Evolutionary conservation across 2,888 invertebrate species (phyloP).

Genomic region (Anthoptus insignis): DNA sequence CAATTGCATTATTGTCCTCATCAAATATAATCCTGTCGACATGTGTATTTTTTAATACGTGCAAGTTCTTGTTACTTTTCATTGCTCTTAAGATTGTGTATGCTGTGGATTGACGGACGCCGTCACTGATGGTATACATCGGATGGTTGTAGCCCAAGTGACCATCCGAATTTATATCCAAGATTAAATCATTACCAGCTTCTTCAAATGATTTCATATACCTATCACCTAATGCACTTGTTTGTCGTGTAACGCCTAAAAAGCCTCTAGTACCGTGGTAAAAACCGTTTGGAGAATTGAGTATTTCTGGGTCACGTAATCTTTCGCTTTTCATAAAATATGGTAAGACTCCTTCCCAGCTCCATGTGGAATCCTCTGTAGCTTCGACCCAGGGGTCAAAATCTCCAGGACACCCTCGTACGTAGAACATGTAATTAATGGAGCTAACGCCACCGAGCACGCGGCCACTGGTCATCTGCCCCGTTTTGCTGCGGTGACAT

Average conservation of each 20-base stretch:
- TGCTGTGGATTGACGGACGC: slow-evolving; percentile 58
- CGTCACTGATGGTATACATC: slow-evolving; percentile 54
- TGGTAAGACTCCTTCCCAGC: slow-evolving; percentile 48
- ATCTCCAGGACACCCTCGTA: slow-evolving; percentile 52
- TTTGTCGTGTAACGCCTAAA: slow-evolving; percentile 49
- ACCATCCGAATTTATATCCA: slow-evolving; percentile 58
- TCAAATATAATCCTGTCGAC: slow-evolving; percentile 59
- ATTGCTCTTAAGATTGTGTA: slow-evolving; percentile 52
- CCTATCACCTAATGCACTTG: slow-evolving; percentile 28
- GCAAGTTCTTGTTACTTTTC: slow-evolving; percentile 53
- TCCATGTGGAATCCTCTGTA: slow-evolving; percentile 50
- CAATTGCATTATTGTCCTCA: slow-evolving; percentile 56
- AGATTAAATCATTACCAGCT: slow-evolving; percentile 55
- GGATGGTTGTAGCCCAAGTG: slow-evolving; percentile 57
- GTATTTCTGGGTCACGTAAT: slow-evolving; percentile 46
- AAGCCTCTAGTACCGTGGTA: slow-evolving; percentile 55
- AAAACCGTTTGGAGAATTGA: slow-evolving; percentile 39
- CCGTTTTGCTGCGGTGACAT: slow-evolving; percentile 38
- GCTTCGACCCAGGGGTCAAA: slow-evolving; percentile 52
- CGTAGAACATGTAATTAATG: slow-evolving; percentile 51
- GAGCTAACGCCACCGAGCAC: slow-evolving; percentile 53
- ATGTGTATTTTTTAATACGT: slow-evolving; percentile 55
- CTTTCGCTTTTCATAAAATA: slow-evolving; percentile 55
- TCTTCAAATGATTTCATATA: slow-evolving; percentile 59
- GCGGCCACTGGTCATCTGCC: slow-evolving; percentile 48